Evolutionary conservation across 2,113 vertebrate genomes (phyloP).

Genomic region (Donacobius atricapilla): DNA sequence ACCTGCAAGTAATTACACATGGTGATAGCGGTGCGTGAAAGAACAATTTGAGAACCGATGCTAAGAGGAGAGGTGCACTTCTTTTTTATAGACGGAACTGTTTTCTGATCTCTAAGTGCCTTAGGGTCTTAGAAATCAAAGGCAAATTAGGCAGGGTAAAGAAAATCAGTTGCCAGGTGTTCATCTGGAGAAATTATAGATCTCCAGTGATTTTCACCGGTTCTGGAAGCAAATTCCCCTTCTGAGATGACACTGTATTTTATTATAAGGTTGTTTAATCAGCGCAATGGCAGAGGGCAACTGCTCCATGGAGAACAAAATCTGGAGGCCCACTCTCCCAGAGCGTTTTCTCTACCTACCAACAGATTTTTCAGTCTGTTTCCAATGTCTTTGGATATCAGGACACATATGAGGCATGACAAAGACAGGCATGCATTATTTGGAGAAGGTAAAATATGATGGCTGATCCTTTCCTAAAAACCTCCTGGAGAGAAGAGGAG

Average conservation of each 20-base stretch:
- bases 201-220: background rate
- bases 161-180: slow-evolving; percentile 2
- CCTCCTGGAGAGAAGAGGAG: background rate
- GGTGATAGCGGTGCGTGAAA: background rate
- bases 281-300: background rate
- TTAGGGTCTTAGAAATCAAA: slow-evolving; percentile 34
- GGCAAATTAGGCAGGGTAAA: slow-evolving; percentile 10
- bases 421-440: background rate
- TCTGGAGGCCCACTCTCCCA: background rate
- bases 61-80: background rate
- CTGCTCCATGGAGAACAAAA: background rate
- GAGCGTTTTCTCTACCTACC: background rate
- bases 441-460: background rate
- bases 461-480: background rate
- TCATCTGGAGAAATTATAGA: background rate
- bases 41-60: background rate
- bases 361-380: background rate
- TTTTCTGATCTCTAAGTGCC: slow-evolving; percentile 10
- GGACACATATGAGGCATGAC: background rate
- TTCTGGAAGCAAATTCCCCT: background rate
- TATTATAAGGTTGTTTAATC: background rate
- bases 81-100: background rate
- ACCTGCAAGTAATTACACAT: slow-evolving; percentile 32
- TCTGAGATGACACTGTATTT: background rate
- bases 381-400: background rate